These are phyloP conservation scores for Tanytarsus gracilentus DNA, from an alignment of 2,888 invertebrate species.

Conservation along the genomic window DNA sequence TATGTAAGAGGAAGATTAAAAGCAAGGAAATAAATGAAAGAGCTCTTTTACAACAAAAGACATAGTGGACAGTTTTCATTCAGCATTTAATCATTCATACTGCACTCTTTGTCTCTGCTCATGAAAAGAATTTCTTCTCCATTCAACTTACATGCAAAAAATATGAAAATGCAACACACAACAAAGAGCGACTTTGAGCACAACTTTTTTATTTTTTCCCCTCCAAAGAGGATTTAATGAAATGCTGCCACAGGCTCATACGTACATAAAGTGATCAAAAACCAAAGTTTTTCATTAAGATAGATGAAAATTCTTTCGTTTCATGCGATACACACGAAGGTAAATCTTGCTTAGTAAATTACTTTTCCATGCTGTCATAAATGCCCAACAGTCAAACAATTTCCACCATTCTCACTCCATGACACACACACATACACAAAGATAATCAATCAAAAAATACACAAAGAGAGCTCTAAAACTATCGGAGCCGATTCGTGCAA, in stretches of 20 bases:
- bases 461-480: constrained; percentile 17
- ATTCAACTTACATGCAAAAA: neutral
- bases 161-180: neutral
- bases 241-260: neutral
- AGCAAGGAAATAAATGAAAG: too few relatives aligned
- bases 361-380: too few relatives aligned
- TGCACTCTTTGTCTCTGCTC: neutral
- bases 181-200: neutral
- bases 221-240: neutral
- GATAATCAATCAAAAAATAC: constrained; percentile 23
- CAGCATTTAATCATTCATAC: constrained; percentile 27
- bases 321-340: neutral
- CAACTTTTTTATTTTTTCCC: neutral
- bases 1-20: too few relatives aligned
- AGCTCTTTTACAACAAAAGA: too few relatives aligned
- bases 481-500: constrained; percentile 16
- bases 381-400: neutral
- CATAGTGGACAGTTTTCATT: constrained; percentile 22
- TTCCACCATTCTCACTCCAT: too few relatives aligned
- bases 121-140: neutral
- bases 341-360: neutral
- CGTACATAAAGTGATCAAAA: neutral
- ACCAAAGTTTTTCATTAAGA: neutral
- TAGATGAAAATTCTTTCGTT: neutral
- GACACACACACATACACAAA: too few relatives aligned